Conservation (phyloP, 2,888 invertebrate genomes). For the Rhagium mordax region DNA sequence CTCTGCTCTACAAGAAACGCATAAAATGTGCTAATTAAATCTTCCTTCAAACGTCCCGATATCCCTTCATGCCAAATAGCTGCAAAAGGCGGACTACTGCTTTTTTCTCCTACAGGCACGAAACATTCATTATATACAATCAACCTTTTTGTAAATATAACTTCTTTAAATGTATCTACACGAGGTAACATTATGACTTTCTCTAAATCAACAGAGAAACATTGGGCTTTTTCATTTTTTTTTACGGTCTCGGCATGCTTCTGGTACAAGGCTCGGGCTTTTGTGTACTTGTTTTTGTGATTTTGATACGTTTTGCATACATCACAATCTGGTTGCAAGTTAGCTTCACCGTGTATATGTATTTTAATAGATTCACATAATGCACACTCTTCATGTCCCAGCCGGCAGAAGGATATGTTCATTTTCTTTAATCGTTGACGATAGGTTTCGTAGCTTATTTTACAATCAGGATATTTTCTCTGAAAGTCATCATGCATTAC, state of each 20-base stretch:
- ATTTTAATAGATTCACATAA: neutral
- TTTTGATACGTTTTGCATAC: neutral
- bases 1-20: neutral
- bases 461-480: neutral
- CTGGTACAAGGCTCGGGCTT: neutral
- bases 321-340: neutral
- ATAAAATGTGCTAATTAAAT: neutral
- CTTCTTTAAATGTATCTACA: neutral
- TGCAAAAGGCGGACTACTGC: neutral
- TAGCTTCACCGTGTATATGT: neutral
- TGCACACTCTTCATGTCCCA: neutral
- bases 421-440: neutral
- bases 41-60: neutral
- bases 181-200: neutral
- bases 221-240: neutral
- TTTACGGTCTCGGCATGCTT: neutral
- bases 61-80: neutral
- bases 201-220: neutral
- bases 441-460: slow-evolving; percentile 1
- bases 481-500: slow-evolving; percentile 11
- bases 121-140: neutral
- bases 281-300: neutral
- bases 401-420: neutral
- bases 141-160: neutral
- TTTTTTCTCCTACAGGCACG: neutral